Base-by-base conservation (phyloP, 2,113 vertebrate species). In the Elachura formosa region DNA sequence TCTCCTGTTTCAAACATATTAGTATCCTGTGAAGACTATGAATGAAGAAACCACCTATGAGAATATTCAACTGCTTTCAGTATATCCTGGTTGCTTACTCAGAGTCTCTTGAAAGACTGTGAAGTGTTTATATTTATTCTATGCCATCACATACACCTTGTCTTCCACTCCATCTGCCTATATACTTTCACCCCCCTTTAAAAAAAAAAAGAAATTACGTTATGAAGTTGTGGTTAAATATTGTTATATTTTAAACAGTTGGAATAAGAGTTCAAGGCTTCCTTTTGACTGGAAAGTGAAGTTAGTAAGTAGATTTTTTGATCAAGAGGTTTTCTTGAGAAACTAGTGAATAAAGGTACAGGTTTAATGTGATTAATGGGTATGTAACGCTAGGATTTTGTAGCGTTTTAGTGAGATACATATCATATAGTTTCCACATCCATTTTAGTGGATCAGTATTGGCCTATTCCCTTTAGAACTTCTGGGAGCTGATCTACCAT, bases 131-230 rank as follows among this genome's bases (percentile, higher is more conserved):
- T 66, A 13, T 74, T 74, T 87, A 9, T 78, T 69, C 40, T 46
- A 9, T 75, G 45, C 31, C 3, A 5, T 76, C n/a, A 55, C 8
- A 20, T 29, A 67, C 5, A 71, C 52, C 61, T 87, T 79, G 66
- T 63, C 29, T 90, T n/a, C n/a, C 67, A 43, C 54, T 64, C 38
- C 20, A 16, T 78, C 31, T 66, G 56, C 24, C 31, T 67, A 4
- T 26, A 29, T 11, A 2, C 36, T 40, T 36, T 26, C 29, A 7
- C 5, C 43, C 2, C 14, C 2, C 5, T 10, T 12, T 3, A 7
- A 2, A 8, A 78, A 63, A 1, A 9, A 81, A 71, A 56, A 29
- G 19, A 19, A 56, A 19, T 64, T 22, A 14, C 66, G 46, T 67
- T 55, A 29, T 11, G 25, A 72, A 71, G 54, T 22, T 68, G 5